Evolutionary conservation across 2,888 invertebrate genomes (phyloP), one percentile per base, ranked within the genome.

Genomic region (Neoitamus cyanurus): DNA sequence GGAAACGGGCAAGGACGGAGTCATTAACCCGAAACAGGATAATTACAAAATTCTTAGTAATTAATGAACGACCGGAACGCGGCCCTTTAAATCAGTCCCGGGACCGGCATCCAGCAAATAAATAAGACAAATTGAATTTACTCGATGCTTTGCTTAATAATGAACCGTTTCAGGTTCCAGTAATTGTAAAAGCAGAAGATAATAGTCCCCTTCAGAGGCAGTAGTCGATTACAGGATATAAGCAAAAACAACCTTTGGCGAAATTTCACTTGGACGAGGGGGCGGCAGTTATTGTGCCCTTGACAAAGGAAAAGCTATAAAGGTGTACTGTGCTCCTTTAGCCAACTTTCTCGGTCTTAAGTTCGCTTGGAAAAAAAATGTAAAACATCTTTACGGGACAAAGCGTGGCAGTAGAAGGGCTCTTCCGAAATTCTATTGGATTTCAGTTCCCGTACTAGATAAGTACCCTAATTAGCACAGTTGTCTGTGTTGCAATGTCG

Each of bases 401-500:
- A 69, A 69, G 9, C 28, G 5, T 11, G 9, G 68, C 7, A 25
- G 20, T 69, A 72, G 72, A 28, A 72, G 72, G 72, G 31, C 72
- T 72, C 72, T 72, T 34, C 2, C 31, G 15, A 13, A 72, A 72
- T 72, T 34, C 72, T 34, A 72, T 72, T 72, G 72, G 15, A 72
- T 72, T 72, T 6, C 31, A n/a, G 30, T 34, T 72, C 72, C 72
- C n/a, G 72, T 72, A 0, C 31, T n/a, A 9, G 25, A 30, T 31
- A 72, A 34, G 30, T 31, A 25, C 30, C 31, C 72, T 72, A 72
- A 72, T 72, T 72, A 72, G 72, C 72, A 28, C 31, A 72, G 72
- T 31, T 70, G 30, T 70, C 31, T 31, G 70, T 70, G 70, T 70
- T 72, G 72, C 28, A 72, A 72, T 72, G 31, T 72, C 72, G 31